A percentile compares a stretch with the other conserved stretches of the same genome.
These are phyloP conservation scores for Drosophila bipectinata DNA, from an alignment of 1,140 invertebrate species.

Conservation along the genomic window DNA sequence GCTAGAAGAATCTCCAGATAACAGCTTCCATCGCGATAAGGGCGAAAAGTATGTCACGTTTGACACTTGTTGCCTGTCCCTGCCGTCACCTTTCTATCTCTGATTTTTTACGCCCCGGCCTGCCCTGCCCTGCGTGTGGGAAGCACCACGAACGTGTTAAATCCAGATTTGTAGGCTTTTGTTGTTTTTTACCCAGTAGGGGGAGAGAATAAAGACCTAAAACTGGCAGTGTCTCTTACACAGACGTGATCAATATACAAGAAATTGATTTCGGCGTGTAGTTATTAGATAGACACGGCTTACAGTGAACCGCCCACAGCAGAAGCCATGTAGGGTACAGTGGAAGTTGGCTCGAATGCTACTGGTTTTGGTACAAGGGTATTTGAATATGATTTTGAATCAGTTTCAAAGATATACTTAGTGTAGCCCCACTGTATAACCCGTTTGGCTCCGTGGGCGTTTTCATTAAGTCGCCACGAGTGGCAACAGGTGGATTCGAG, in stretches of 20 bases:
- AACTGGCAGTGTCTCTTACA: constrained; percentile 21
- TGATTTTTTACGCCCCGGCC: constrained; percentile 8
- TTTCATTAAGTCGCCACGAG: constrained; percentile 48
- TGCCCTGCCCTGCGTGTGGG: constrained; percentile 26
- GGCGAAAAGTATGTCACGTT: constrained; percentile 74
- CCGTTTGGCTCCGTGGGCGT: constrained; percentile 49
- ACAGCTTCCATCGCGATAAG: constrained; percentile 64
- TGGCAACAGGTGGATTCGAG: constrained; percentile 53
- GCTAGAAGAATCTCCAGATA: constrained; percentile 41
- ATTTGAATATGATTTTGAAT: no score
- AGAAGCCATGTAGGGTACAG: constrained; percentile 9
- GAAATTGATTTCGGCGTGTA: constrained; percentile 68
- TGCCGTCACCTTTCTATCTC: constrained; percentile 4
- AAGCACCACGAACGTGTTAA: constrained; percentile 46
- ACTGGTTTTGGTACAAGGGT: neutral
- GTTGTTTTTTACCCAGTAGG: constrained; percentile 4
- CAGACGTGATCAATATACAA: constrained; percentile 56
- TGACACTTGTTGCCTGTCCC: constrained; percentile 44
- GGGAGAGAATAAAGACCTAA: constrained; percentile 19
- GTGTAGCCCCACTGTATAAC: constrained; percentile 36
- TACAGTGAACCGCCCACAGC: constrained; percentile 27
- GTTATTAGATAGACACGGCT: constrained; percentile 52
- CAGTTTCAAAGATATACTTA: neutral
- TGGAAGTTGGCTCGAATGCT: neutral
- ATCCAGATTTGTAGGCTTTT: constrained; percentile 41